Evolutionary conservation across 2,888 invertebrate species (phyloP), one percentile per base, ranked within the genome.

Genomic region (Sesia apiformis): DNA sequence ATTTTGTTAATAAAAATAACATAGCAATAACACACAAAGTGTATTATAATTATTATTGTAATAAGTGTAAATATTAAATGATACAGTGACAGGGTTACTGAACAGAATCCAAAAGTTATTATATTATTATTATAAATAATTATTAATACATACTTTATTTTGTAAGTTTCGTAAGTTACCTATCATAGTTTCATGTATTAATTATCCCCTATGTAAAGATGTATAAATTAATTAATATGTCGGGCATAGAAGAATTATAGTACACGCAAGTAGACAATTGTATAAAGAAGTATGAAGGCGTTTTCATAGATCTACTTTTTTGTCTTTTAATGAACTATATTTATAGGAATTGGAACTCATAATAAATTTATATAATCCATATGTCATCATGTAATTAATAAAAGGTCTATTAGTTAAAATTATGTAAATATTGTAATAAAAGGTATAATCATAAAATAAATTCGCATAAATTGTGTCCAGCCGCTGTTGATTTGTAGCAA

Each of bases 81-180:
- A 42, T 1, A 23, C 23, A 65, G 53, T 64, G 60, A 76, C 75
- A 78, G 76, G 78, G 74, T 76, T 77, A 68, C 63, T 69, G 55
- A 56, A 61, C 66, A 67, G 71, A 74, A 76, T 74, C 75, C 70
- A 55, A 62, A 63, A 55, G 59, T 56, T 56, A 54, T 55, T 60
- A 53, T 54, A 54, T 23, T 23, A 23, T 23, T 23, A 23, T 1
- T 23, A 23, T 23, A 23, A 23, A 23, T 23, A n/a, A n/a, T n/a
- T n/a, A 23, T 23, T 23, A 23, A 23, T 23, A 1, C 1, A 23
- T 1, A 23, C 23, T 23, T 23, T 23, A 23, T 23, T 23, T 23
- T 23, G 23, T 23, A 23, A 23, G 23, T 23, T 23, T 23, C 23
- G 23, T 23, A 23, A 23, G 23, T 2, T 23, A 23, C 2, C 23